A percentile compares a stretch with the other conserved stretches of the same genome.
Evolutionary conservation across 2,797 vertebrate genomes (phyloP).

Genomic region (Etheostoma nigrum): DNA sequence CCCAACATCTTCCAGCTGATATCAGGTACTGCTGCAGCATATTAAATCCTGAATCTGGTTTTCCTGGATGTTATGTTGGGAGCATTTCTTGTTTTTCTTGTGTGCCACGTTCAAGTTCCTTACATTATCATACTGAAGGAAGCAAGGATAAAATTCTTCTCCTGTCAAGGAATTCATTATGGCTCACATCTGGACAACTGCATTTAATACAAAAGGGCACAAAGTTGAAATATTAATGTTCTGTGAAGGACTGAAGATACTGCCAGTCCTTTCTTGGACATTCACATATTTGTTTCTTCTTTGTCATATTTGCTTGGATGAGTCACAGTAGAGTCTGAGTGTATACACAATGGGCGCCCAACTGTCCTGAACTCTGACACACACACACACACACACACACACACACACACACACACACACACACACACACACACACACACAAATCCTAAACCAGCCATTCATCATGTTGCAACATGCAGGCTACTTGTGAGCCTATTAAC

Average conservation of each 20-base stretch:
- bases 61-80: neutral
- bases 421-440: too few species aligned
- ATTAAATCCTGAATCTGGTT: too few species aligned
- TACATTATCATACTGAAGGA: neutral
- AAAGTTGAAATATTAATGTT: neutral
- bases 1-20: conserved; percentile 23
- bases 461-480: conserved; percentile 18
- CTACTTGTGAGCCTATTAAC: neutral
- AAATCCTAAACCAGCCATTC: conserved; percentile 7
- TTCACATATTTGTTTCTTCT: neutral
- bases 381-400: too few species aligned
- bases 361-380: neutral
- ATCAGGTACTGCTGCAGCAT: conserved; percentile 57
- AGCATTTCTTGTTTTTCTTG: conserved; percentile 11
- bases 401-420: conserved; percentile 33
- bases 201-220: neutral
- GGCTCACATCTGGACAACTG: neutral
- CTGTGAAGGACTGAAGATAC: neutral
- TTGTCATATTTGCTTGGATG: neutral
- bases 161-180: neutral
- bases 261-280: conserved; percentile 20
- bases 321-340: conserved; percentile 1
- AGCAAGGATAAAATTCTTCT: neutral
- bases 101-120: neutral
- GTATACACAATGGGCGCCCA: conserved; percentile 1